phyloP scores from a whole-genome alignment of 1,140 invertebrate species.

The Drosophila paulistorum region DNA sequence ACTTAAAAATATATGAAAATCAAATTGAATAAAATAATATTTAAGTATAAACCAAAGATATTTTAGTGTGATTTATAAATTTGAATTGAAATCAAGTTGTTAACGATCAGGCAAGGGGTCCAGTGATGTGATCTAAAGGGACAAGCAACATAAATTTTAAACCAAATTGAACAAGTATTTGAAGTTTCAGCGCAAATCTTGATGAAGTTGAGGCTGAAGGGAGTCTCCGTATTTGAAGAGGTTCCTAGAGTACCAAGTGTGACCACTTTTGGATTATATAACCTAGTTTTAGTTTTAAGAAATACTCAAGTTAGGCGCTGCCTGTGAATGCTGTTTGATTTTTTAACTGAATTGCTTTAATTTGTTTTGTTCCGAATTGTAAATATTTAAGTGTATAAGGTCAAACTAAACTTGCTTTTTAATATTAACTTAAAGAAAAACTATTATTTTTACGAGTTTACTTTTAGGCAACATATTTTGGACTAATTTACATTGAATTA shows the following conservation, averaged over 20 bases:
- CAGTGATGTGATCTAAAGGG: no score
- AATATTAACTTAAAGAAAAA: constrained; percentile 37
- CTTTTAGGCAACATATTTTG: constrained; percentile 15
- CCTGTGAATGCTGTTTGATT: no score
- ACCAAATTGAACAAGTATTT: no score
- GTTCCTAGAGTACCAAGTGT: no score
- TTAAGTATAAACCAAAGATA: neutral
- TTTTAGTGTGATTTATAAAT: neutral
- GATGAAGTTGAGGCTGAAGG: no score
- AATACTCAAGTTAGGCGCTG: no score
- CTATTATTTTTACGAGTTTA: constrained; percentile 40
- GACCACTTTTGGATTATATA: no score
- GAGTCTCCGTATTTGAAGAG: no score
- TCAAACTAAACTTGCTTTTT: constrained; percentile 45
- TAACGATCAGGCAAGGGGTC: no score
- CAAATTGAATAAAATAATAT: constrained; percentile 9
- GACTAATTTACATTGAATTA: constrained; percentile 52
- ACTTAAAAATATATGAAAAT: constrained; percentile 4
- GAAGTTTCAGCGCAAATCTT: no score
- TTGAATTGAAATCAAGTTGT: neutral
- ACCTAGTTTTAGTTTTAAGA: no score
- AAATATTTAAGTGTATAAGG: constrained; percentile 13
- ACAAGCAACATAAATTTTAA: no score
- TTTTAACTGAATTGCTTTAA: neutral
- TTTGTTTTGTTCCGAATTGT: neutral